Base-by-base conservation (phyloP, 2,888 invertebrate genomes). In the Eupeodes latifasciatus region DNA sequence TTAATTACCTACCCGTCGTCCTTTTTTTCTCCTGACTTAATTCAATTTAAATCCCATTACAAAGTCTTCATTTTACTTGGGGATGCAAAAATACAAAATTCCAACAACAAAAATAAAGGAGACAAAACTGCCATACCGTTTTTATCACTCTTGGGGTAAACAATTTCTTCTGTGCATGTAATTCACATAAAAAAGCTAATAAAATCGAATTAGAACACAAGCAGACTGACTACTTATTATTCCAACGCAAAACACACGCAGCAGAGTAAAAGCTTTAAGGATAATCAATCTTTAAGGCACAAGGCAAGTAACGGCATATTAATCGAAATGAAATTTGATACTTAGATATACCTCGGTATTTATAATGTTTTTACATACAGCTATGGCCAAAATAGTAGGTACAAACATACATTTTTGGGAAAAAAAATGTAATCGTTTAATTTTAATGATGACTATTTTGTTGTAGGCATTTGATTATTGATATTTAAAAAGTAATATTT, bases 131-230 rank as follows among this genome's bases (percentile, higher is more conserved):
- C 5, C n/a, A 69, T 69, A 71, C 44, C 40, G 44, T 69, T 80
- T 84, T 77, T 81, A 84, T 87, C 84, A 81, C 67, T 87, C 80
- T 77, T 84, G 77, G 77, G 80, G 77, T 81, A 81, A 80, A 80
- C 72, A 84, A 76, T 75, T 76, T 80, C 62, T 62, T 55, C 72
- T 77, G 67, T 77, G 74, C 83, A 87, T 84, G 87, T 87, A 87
- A 87, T 84, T 74, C 87, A 81, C 84, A 87, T 87, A 84, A 87
- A 84, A 87, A 80, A 87, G 77, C 80, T 84, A 87, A 87, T 87
- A 87, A 87, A 87, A 84, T 53, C 80, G 83, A 83, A 83, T 87
- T 87, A 87, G 84, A 84, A 77, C 80, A 72, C 36, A 40, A 40
- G 40, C 40, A 84, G 77, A 87, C 77, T 61, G 77, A 87, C 77